phyloP scores from a whole-genome alignment of 1,140 invertebrate genomes.

The Andrena cerasifolii region DNA sequence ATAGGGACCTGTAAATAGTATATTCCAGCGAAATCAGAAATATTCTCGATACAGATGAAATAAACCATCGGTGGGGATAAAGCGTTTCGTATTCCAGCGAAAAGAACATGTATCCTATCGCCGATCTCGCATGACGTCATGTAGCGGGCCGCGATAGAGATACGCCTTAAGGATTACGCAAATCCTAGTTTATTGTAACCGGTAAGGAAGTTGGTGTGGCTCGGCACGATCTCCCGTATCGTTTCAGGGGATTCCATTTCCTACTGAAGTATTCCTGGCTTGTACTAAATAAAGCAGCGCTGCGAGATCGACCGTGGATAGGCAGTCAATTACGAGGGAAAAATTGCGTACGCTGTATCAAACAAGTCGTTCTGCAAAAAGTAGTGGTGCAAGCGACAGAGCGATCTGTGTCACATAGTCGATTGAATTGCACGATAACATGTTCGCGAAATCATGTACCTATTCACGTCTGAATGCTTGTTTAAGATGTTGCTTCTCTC shows the following conservation, averaged over 20 bases:
- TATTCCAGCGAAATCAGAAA: conserved; percentile 1
- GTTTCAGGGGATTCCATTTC: not conserved
- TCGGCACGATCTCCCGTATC: not conserved
- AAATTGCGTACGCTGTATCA: too few species aligned
- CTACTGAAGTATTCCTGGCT: not conserved
- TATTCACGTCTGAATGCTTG: too few species aligned
- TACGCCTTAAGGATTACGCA: conserved; percentile 13
- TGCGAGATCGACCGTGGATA: not conserved
- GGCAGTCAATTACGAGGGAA: too few species aligned
- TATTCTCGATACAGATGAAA: conserved; percentile 22
- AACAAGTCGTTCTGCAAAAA: too few species aligned
- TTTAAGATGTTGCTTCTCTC: too few species aligned
- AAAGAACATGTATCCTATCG: not conserved
- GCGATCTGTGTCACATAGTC: too few species aligned
- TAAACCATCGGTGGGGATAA: conserved; percentile 7
- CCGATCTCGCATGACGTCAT: not conserved
- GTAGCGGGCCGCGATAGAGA: conserved; percentile 17
- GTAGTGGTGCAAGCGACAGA: too few species aligned
- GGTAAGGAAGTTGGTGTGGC: not conserved
- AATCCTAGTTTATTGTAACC: conserved; percentile 45
- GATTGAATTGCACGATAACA: too few species aligned
- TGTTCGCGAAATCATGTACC: too few species aligned
- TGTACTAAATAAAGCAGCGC: not conserved
- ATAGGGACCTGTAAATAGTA: not conserved
- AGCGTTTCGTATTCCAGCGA: not conserved